Evolutionary conservation across 1,140 invertebrate species (phyloP).

Genomic region (Danaus melanippus): DNA sequence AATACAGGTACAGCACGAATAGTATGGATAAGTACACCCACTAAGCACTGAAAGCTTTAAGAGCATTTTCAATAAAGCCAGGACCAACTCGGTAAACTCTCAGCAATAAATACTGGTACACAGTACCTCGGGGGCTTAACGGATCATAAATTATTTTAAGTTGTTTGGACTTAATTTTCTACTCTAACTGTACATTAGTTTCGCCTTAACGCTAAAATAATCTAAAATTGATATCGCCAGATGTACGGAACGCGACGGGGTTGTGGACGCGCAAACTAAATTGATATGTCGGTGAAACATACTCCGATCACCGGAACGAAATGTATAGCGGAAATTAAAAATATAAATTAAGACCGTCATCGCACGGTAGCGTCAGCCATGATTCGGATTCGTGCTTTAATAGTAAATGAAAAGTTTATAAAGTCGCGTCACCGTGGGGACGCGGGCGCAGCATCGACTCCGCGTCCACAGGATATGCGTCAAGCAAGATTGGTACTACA

Average conservation of each 20-base stretch:
- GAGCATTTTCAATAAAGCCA: constrained; percentile 55
- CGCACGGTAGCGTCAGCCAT: constrained; percentile 58
- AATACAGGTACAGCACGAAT: constrained; percentile 35
- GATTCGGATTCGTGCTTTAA: constrained; percentile 46
- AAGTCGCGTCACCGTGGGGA: constrained; percentile 41
- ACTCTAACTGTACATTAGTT: constrained; percentile 74
- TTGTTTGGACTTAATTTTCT: constrained; percentile 71
- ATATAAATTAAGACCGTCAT: constrained; percentile 49
- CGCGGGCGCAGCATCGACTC: constrained; percentile 63
- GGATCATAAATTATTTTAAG: constrained; percentile 66
- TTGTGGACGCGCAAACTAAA: constrained; percentile 50
- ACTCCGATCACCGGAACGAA: constrained; percentile 54
- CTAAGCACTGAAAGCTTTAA: constrained; percentile 69
- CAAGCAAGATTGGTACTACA: constrained; percentile 31
- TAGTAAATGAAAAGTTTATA: constrained; percentile 55
- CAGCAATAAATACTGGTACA: constrained; percentile 54
- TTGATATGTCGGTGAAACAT: constrained; percentile 52
- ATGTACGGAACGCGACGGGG: constrained; percentile 45
- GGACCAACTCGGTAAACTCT: constrained; percentile 51
- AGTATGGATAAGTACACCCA: constrained; percentile 62
- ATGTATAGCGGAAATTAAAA: constrained; percentile 41
- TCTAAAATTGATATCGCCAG: constrained; percentile 70
- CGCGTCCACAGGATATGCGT: constrained; percentile 43
- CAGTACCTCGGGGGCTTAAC: constrained; percentile 56
- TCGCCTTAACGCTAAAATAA: constrained; percentile 74